Conservation (phyloP, 1,140 invertebrate species). For the Papilio xuthus region DNA sequence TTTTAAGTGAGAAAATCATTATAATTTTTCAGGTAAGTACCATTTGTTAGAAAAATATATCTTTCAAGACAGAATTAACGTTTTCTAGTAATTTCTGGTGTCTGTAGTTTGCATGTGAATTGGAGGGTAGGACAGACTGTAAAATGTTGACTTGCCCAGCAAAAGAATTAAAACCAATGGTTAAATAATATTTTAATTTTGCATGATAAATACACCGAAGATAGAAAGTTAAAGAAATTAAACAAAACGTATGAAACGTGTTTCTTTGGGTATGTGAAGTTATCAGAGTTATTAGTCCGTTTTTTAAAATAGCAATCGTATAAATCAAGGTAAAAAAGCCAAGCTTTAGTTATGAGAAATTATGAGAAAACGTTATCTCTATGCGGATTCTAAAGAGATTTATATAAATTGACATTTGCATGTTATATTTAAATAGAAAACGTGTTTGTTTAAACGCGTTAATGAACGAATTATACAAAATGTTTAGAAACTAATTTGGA, state of each 20-base stretch:
- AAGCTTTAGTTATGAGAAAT: not conserved
- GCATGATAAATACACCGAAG: too few relatives aligned
- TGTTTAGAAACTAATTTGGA: not conserved
- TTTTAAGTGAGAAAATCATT: not conserved
- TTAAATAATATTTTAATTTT: too few relatives aligned
- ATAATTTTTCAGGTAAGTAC: too few relatives aligned
- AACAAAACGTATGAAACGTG: too few relatives aligned
- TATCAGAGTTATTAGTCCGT: too few relatives aligned
- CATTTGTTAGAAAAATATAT: not conserved
- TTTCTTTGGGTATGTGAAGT: too few relatives aligned
- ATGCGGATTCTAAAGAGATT: constrained; percentile 13
- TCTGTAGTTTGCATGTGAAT: too few relatives aligned
- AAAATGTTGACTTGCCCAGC: not conserved
- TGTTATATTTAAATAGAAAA: constrained; percentile 9
- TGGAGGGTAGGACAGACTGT: not conserved
- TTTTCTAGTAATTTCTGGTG: not conserved
- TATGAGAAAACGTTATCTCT: not conserved
- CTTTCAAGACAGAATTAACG: not conserved
- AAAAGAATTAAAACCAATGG: too few relatives aligned
- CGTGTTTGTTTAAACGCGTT: constrained; percentile 16
- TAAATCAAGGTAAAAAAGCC: not conserved
- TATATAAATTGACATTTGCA: constrained; percentile 5
- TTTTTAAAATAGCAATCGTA: not conserved
- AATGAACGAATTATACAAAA: constrained; percentile 10
- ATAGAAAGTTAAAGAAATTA: too few relatives aligned